These are phyloP conservation scores for Brachyhypopomus occidentalis DNA, from an alignment of 2,113 vertebrate species.

Conservation along the genomic window DNA sequence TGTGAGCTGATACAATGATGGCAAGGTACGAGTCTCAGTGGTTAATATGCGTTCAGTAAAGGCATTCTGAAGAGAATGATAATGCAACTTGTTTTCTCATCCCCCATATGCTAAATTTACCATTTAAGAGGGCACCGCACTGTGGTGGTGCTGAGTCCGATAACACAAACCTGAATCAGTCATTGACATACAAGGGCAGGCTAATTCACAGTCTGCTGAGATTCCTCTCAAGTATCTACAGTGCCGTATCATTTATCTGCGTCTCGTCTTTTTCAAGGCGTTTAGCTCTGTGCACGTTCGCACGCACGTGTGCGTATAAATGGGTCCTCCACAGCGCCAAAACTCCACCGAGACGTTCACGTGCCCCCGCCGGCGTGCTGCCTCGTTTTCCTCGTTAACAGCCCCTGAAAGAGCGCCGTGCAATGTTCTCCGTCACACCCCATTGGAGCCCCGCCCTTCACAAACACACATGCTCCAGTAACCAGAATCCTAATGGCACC, in stretches of 20 bases:
- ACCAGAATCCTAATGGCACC: constrained; percentile 51
- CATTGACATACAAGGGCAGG: not conserved
- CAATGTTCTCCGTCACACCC: constrained; percentile 29
- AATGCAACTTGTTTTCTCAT: not conserved
- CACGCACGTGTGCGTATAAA: not conserved
- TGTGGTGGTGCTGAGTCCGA: not conserved
- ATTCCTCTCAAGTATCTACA: not conserved
- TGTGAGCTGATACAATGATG: constrained; percentile 22
- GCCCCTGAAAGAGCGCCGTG: constrained; percentile 31
- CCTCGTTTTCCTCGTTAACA: constrained; percentile 51
- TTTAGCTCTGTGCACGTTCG: not conserved
- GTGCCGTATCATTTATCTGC: not conserved
- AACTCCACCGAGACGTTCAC: constrained; percentile 22
- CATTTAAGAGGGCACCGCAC: not conserved
- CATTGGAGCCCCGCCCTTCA: constrained; percentile 46
- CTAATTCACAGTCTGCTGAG: not conserved
- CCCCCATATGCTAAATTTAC: not conserved
- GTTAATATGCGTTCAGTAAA: constrained; percentile 29
- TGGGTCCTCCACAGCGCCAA: not conserved
- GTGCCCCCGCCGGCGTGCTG: constrained; percentile 33
- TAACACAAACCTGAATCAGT: too few relatives aligned
- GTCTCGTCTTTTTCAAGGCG: not conserved
- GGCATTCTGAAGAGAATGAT: not conserved
- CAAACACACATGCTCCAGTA: constrained; percentile 36
- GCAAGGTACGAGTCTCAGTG: not conserved